Evolutionary conservation across 2,797 vertebrate species (phyloP).

Genomic region (Gouania willdenowi): DNA sequence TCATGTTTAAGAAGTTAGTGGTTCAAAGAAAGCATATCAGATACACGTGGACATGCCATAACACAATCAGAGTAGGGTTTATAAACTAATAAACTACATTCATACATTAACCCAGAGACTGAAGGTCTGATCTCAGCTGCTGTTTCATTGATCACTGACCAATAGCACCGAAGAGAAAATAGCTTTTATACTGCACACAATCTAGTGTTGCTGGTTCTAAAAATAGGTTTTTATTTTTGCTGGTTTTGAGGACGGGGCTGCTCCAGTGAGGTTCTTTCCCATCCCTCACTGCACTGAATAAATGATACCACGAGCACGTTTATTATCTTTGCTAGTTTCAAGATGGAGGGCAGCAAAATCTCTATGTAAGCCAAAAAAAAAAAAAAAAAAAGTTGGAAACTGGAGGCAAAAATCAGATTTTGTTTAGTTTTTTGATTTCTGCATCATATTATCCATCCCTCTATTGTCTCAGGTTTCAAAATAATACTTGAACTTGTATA

Average conservation of each 20-base stretch:
- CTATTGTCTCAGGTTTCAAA: no score
- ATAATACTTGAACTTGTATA: no score
- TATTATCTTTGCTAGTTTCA: conserved; percentile 4
- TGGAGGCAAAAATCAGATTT: no score
- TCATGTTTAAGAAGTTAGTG: conserved; percentile 28
- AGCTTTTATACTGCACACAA: background rate
- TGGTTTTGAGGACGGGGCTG: conserved; percentile 19
- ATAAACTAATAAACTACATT: conserved; percentile 34
- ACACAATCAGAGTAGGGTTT: conserved; percentile 20
- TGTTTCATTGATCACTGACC: conserved; percentile 1
- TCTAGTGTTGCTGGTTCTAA: conserved; percentile 13
- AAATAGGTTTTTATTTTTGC: conserved; percentile 30
- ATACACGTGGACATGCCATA: conserved; percentile 16
- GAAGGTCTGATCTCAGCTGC: conserved; percentile 23
- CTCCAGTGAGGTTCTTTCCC: conserved; percentile 37
- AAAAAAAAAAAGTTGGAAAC: background rate
- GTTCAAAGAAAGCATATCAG: conserved; percentile 6
- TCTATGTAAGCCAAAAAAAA: conserved; percentile 5
- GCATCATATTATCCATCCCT: no score
- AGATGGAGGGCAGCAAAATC: conserved; percentile 4
- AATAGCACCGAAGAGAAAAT: conserved; percentile 1
- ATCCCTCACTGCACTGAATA: conserved; percentile 43
- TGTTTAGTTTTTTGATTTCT: no score
- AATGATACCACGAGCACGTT: conserved; percentile 46
- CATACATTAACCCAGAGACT: conserved; percentile 6